Conservation (phyloP, 2,888 invertebrate species). For the Agrotis exclamationis region DNA sequence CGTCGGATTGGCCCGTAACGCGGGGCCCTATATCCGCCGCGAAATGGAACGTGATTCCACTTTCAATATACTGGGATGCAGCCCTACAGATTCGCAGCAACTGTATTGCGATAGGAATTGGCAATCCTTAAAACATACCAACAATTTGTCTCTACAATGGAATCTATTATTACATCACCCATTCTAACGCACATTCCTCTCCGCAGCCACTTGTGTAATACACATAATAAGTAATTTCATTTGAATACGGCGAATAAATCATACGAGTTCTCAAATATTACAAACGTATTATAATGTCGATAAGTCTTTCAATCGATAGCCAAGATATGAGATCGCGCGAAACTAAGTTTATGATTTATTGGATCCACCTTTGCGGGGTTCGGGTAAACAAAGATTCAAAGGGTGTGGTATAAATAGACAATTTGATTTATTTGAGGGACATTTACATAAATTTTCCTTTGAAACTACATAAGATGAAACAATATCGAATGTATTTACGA, state of each 20-base stretch:
- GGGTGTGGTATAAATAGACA: slow-evolving; percentile 56
- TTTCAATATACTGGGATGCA: slow-evolving; percentile 77
- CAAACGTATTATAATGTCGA: slow-evolving; percentile 49
- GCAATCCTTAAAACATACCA: slow-evolving; percentile 37
- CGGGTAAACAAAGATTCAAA: slow-evolving; percentile 69
- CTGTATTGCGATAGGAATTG: slow-evolving; percentile 32
- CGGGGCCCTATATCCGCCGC: slow-evolving; percentile 86
- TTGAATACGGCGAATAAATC: slow-evolving; percentile 52
- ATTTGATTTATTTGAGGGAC: slow-evolving; percentile 49
- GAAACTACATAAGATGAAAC: slow-evolving; percentile 32
- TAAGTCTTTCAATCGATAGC: slow-evolving; percentile 69
- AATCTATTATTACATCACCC: slow-evolving; percentile 21
- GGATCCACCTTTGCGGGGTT: slow-evolving; percentile 67
- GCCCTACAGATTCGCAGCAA: slow-evolving; percentile 60
- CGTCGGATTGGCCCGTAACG: slow-evolving; percentile 82
- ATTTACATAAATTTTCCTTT: slow-evolving; percentile 22
- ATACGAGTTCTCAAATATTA: slow-evolving; percentile 50
- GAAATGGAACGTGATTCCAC: slow-evolving; percentile 86
- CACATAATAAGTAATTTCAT: slow-evolving; percentile 34
- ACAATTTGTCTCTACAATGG: slow-evolving; percentile 10
- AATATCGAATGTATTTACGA: slow-evolving; percentile 33
- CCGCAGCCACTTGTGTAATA: slow-evolving; percentile 1
- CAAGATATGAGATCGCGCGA: slow-evolving; percentile 69
- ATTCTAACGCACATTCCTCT: slow-evolving; percentile 15
- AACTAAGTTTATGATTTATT: slow-evolving; percentile 78